Evolutionary conservation across 2,113 vertebrate species (phyloP).

Genomic region (Todiramphus saurophagus): DNA sequence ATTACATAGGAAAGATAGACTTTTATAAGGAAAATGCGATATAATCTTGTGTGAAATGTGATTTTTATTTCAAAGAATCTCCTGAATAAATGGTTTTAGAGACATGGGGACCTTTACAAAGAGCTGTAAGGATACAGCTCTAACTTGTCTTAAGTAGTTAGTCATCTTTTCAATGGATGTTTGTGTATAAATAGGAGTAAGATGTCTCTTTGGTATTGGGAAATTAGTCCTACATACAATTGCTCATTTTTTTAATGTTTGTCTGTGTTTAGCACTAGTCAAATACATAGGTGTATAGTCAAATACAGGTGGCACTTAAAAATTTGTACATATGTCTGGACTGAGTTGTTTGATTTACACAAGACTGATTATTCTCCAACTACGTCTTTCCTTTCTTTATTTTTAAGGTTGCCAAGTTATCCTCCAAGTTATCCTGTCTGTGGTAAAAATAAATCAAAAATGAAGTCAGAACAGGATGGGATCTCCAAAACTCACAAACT

Average conservation of each 20-base stretch:
- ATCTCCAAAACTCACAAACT: conserved; percentile 88
- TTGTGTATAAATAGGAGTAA: background rate
- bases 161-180: background rate
- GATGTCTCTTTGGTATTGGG: background rate
- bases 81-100: background rate
- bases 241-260: background rate
- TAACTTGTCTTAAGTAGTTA: background rate
- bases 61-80: background rate
- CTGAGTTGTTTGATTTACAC: background rate
- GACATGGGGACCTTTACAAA: background rate
- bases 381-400: background rate
- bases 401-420: conserved; percentile 88
- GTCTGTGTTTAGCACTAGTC: background rate
- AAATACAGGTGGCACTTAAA: background rate
- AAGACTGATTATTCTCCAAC: background rate
- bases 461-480: conserved; percentile 86
- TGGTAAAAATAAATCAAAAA: conserved; percentile 87
- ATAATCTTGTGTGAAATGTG: background rate
- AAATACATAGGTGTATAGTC: background rate
- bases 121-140: background rate
- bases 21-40: background rate
- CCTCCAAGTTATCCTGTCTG: conserved; percentile 83
- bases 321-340: background rate
- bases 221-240: background rate
- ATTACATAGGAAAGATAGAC: background rate